Base-by-base conservation (phyloP, 2,888 invertebrate genomes). In the Caradrina clavipalpis region DNA sequence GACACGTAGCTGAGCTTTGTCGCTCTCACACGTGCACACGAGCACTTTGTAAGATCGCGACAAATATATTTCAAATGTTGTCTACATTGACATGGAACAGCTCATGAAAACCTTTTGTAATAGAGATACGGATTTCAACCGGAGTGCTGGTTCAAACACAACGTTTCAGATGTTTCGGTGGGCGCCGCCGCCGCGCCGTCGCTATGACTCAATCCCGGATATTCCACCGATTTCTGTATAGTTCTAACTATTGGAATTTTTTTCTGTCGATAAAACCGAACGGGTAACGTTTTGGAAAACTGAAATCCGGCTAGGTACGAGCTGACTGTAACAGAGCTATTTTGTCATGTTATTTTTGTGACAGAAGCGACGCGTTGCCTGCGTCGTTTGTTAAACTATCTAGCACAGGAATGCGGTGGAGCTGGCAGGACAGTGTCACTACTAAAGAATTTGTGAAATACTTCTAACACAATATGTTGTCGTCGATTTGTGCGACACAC, bases 301-400 rank as follows among this genome's bases (percentile, higher is more conserved):
- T 56, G 31, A 70, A 83, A 68, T 63, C 54, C 39, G 62, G 19
- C 35, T 31, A n/a, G 22, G 31, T 66, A 66, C 22, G 55, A 54
- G 35, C 42, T 56, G 69, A 64, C 69, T 77, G 66, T 74, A 42
- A 50, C 51, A 45, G 35, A 69, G 55, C n/a, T 78, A 68, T 72
- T 69, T 69, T 51, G 47, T 75, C 35, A 42, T 59, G 65, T 49
- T 63, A 59, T 49, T 69, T 74, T 57, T 77, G 69, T 77, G 75
- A 72, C 51, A 49, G 21, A 13, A 57, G 66, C 53, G 54, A 45
- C 42, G 73, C 39, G 13, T 21, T 42, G 54, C 42, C 17, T 39
- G 21, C n/a, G 42, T 60, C 51, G 56, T 22, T 35, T 50, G 50
- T 54, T n/a, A 47, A 47, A 19, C 47, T 31, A 57, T 60, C 62